Evolutionary conservation across 2,797 vertebrate genomes (phyloP).

Genomic region (Malurus splendens): DNA sequence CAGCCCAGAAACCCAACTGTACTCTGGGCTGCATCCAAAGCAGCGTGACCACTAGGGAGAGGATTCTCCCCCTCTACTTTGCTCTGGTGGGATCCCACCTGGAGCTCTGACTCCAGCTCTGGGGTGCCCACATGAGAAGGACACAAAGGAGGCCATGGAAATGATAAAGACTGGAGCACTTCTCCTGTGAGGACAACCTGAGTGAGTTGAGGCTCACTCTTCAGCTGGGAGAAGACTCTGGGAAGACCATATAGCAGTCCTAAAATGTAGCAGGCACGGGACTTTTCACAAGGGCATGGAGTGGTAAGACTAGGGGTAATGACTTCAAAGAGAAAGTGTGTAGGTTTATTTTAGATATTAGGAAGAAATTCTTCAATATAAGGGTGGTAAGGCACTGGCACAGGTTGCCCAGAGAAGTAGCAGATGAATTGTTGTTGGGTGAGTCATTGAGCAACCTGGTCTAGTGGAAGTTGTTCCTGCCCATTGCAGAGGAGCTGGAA

Average conservation of each 20-base stretch:
- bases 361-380: neutral
- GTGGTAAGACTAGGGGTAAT: rapidly evolving
- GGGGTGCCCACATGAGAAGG: rapidly evolving
- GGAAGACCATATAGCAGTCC: neutral
- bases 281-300: neutral
- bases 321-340: neutral
- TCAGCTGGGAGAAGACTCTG: neutral
- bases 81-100: neutral
- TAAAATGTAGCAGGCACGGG: neutral
- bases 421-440: neutral
- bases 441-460: neutral
- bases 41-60: too few relatives aligned
- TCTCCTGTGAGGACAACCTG: neutral
- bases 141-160: rapidly evolving
- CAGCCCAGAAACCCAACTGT: neutral
- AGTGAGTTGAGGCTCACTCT: neutral
- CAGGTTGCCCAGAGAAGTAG: neutral
- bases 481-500: neutral
- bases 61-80: neutral
- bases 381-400: neutral
- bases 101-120: neutral
- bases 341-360: neutral
- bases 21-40: neutral
- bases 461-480: neutral
- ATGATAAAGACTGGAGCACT: neutral